Evolutionary conservation across 2,113 vertebrate species (phyloP).

Genomic region (Agapornis roseicollis): DNA sequence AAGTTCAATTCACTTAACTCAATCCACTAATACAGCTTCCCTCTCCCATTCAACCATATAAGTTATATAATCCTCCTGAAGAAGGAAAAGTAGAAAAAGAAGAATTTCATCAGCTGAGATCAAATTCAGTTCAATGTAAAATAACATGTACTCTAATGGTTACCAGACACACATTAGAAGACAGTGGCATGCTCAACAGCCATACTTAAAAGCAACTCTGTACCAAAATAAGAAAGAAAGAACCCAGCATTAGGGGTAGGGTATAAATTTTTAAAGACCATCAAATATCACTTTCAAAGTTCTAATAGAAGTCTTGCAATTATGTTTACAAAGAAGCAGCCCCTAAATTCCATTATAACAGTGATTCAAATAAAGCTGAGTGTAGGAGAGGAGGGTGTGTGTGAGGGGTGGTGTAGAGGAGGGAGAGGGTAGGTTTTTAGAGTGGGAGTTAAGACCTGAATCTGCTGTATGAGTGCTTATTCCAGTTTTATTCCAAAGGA

Average conservation of each 20-base stretch:
- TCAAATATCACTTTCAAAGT: background rate
- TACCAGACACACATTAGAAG: background rate
- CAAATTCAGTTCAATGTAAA: background rate
- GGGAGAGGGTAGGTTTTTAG: background rate
- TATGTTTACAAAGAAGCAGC: background rate
- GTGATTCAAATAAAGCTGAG: background rate
- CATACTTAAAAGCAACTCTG: background rate
- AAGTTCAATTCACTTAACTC: background rate
- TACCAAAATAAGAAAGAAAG: background rate
- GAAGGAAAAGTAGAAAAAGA: background rate
- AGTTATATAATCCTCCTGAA: background rate
- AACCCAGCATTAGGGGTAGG: background rate
- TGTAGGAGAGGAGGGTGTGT: background rate
- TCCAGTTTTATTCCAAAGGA: background rate
- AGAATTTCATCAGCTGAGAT: background rate
- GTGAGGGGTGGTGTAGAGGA: background rate
- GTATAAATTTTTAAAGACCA: background rate
- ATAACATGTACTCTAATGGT: background rate
- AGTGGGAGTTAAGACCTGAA: background rate
- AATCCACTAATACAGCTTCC: background rate
- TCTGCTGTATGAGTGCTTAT: background rate
- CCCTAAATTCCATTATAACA: background rate
- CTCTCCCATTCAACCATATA: background rate
- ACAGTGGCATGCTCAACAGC: background rate
- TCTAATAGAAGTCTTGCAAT: background rate